phyloP scores from a whole-genome alignment of 2,797 vertebrate species.

The Semotilus atromaculatus region DNA sequence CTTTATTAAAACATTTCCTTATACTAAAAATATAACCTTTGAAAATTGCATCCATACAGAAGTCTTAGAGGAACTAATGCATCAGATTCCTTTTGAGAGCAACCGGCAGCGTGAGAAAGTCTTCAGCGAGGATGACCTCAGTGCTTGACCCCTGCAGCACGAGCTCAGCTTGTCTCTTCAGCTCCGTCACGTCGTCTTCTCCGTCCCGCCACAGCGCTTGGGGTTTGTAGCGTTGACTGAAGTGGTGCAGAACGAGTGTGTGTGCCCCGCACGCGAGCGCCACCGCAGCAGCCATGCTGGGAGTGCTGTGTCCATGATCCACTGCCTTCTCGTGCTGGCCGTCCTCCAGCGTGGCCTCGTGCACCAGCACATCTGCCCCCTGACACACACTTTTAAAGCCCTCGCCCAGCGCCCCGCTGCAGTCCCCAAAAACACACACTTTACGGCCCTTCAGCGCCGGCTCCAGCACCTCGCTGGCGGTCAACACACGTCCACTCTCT shows the following conservation, averaged over 20 bases:
- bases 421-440: slow-evolving; percentile 91
- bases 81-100: slow-evolving; percentile 71
- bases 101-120: slow-evolving; percentile 87
- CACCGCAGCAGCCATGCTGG: slow-evolving; percentile 80
- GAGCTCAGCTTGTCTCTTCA: slow-evolving; percentile 83
- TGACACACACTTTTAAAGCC: slow-evolving; percentile 72
- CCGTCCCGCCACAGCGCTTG: slow-evolving; percentile 69
- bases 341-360: slow-evolving; percentile 89
- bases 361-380: slow-evolving; percentile 85
- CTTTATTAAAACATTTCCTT: slow-evolving; percentile 18
- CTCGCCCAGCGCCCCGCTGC: slow-evolving; percentile 77
- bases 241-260: slow-evolving; percentile 86
- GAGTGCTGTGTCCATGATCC: slow-evolving; percentile 90
- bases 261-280: slow-evolving; percentile 76
- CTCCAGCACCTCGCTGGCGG: slow-evolving; percentile 81
- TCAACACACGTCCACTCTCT: slow-evolving; percentile 76
- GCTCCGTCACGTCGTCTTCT: slow-evolving; percentile 73
- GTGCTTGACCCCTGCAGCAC: slow-evolving; percentile 72
- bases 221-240: slow-evolving; percentile 92
- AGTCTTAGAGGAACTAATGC: background rate
- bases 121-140: slow-evolving; percentile 87
- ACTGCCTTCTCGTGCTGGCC: slow-evolving; percentile 82
- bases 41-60: background rate
- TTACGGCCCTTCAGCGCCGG: slow-evolving; percentile 85
- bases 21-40: slow-evolving; percentile 4